Evolutionary conservation across 2,888 invertebrate genomes (phyloP), one percentile per base, ranked within the genome.

Genomic region (Oligia strigilis): DNA sequence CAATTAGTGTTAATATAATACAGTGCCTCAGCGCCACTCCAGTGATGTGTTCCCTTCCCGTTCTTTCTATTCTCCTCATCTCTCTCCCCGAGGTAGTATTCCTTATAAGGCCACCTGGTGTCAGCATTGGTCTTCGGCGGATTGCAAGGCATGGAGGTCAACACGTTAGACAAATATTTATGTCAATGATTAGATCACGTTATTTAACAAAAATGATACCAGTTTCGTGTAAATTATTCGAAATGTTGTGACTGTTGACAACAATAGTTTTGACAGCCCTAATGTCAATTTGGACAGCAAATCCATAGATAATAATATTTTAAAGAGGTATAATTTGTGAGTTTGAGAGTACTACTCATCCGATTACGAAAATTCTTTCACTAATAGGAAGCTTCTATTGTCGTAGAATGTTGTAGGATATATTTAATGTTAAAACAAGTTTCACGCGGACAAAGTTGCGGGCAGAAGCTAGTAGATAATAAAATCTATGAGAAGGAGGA

Each of bases 51-150:
- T 2, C 95, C 96, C 0, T 17, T 17, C 0, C 88, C 89, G 73
- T 77, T 72, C 60, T 89, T 89, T 23, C 87, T 84, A 0, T 89
- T 79, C 29, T 94, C 91, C 5, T 91, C 77, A 87, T 96, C 96
- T 84, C 85, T 93, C 6, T 94, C 90, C n/a, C 96, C 97, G 2
- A 89, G n/a, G 70, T 95, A 96, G 86, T 95, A 95, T 82, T 97
- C 93, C 4, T 91, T 71, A 77, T 95, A 95, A 0, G 90, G 87
- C 94, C 94, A 95, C 19, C 71, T 84, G 73, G 93, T 94, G 0
- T 92, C 84, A 2, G 75, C 80, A 29, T 83, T 89, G 2, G 93
- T 92, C 17, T 66, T 75, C 2, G 87, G 80, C 6, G 80, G 73
- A 29, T 86, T 82, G 75, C 92, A 92, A 36, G 90, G 83, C 72